Base-by-base conservation (phyloP, 1,140 invertebrate species). In the Apis florea region DNA sequence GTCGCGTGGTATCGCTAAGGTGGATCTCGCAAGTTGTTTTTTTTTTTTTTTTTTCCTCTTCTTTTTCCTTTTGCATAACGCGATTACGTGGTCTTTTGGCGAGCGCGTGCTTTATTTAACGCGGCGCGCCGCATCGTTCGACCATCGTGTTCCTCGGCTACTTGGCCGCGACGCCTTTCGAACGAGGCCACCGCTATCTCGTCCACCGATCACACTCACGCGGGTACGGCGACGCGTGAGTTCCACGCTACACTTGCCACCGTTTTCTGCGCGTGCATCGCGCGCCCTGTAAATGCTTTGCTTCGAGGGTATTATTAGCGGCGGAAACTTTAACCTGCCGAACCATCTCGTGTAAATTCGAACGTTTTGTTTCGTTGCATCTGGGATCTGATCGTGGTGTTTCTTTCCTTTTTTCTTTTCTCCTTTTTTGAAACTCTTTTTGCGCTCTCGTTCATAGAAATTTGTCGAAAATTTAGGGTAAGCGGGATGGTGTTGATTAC, bases 41-140 rank as follows among this genome's bases (percentile, higher is more conserved):
- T n/a, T n/a, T n/a, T n/a, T n/a, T n/a, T n/a, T n/a, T n/a, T 2
- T 31, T 31, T 6, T 40, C 4, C 0, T 6, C 6, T 6, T 6
- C 6, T 40, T 40, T 40, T 40, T 6, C 3, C 4, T 6, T 40
- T 83, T 79, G 69, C 56, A 85, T 85, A 83, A 83, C 74, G 61
- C 61, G 75, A 86, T 86, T 83, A 85, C 61, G 31, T 40, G 56
- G 75, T 53, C 76, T 58, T 74, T 77, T 15, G 67, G 67, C 64
- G 59, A n/a, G 61, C 69, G 68, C 59, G 63, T 72, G 61, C 53
- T 79, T 85, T 69, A 58, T 86, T 83, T n/a, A n/a, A n/a, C n/a
- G n/a, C n/a, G 78, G 79, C 75, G 70, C 59, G 61, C 77, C n/a
- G 69, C 70, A 66, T 74, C 72, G 69, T 73, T 21, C 54, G 70